phyloP scores from a whole-genome alignment of 2,113 vertebrate genomes.

The Amia ocellicauda region DNA sequence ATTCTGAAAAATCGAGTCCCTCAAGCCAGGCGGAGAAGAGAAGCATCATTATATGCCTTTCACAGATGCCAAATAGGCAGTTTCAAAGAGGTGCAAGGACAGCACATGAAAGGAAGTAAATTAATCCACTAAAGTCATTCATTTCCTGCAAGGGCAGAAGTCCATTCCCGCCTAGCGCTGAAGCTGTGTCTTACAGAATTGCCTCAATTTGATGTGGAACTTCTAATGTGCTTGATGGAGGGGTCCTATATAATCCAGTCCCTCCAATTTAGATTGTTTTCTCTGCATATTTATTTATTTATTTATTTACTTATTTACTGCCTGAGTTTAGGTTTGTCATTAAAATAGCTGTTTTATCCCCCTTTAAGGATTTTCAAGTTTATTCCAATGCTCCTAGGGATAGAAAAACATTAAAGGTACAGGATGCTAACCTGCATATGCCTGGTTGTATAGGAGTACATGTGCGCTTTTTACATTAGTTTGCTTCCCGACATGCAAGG shows the following conservation, averaged over 20 bases:
- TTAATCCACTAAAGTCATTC: conserved; percentile 27
- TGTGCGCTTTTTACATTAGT: too few relatives aligned
- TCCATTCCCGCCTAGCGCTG: conserved; percentile 27
- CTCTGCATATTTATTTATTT: not conserved
- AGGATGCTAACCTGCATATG: too few relatives aligned
- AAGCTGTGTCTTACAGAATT: conserved; percentile 32
- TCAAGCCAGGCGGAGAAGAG: conserved; percentile 14
- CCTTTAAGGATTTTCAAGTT: too few relatives aligned
- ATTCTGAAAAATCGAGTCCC: too few relatives aligned
- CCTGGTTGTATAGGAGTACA: too few relatives aligned
- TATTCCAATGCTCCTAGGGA: too few relatives aligned
- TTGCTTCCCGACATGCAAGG: too few relatives aligned
- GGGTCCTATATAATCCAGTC: conserved; percentile 8
- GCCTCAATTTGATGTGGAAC: conserved; percentile 46
- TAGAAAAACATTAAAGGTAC: too few relatives aligned
- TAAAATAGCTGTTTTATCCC: too few relatives aligned
- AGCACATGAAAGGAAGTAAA: conserved; percentile 46
- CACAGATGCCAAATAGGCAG: conserved; percentile 28
- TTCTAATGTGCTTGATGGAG: conserved; percentile 51
- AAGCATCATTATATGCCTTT: conserved; percentile 22
- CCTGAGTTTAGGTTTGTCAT: too few relatives aligned
- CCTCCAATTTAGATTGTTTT: not conserved
- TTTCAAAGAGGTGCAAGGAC: conserved; percentile 44
- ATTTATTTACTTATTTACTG: too few relatives aligned
- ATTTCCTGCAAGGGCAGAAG: conserved; percentile 21